phyloP scores from a whole-genome alignment of 2,888 invertebrate species.

The Hypercompe scribonia region DNA sequence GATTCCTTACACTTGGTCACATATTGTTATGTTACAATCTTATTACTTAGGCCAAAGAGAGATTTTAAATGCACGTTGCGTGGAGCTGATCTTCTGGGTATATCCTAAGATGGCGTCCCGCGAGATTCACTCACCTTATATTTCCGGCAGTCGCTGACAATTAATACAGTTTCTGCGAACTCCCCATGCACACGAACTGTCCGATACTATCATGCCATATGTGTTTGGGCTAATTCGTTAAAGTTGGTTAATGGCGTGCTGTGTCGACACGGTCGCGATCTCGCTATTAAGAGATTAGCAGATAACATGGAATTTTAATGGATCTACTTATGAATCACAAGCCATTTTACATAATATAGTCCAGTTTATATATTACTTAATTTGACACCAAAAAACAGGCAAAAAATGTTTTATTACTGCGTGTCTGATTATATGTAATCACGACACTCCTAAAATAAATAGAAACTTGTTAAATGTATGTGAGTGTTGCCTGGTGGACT shows the following conservation, averaged over 20 bases:
- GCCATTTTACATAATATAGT: conserved; percentile 25
- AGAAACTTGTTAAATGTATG: background rate
- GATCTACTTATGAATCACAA: conserved; percentile 31
- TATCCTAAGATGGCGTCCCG: conserved; percentile 14
- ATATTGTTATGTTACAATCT: background rate
- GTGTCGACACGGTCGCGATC: conserved; percentile 29
- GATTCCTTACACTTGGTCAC: background rate
- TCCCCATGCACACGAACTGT: conserved; percentile 30
- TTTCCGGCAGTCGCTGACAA: conserved; percentile 51
- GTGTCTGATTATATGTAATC: conserved; percentile 9
- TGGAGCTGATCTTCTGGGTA: conserved; percentile 4
- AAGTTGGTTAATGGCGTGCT: conserved; percentile 16
- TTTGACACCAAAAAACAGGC: background rate
- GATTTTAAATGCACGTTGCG: background rate
- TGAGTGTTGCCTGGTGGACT: background rate
- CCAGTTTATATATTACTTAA: conserved; percentile 2
- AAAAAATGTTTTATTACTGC: conserved; percentile 7
- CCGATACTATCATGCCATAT: conserved; percentile 39
- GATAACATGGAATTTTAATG: conserved; percentile 48
- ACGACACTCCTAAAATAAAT: background rate
- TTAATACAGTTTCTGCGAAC: conserved; percentile 54
- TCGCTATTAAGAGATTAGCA: conserved; percentile 41
- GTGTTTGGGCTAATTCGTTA: conserved; percentile 46
- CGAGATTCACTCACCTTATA: conserved; percentile 41
- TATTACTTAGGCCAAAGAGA: background rate